phyloP scores from a whole-genome alignment of 2,797 vertebrate genomes.

The Siniperca obscura region DNA sequence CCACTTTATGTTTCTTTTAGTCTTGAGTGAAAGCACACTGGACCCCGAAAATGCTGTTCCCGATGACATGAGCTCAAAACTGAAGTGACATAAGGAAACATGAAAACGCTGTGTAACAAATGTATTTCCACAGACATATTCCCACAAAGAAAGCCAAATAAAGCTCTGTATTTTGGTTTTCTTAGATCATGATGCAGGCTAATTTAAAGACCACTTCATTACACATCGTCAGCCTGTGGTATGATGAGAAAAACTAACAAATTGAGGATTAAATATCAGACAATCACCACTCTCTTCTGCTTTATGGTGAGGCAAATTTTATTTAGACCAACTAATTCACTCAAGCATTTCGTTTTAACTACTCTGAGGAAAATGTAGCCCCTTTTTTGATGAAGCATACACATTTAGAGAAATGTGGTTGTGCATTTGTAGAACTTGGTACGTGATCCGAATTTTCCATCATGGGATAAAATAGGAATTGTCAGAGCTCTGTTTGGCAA shows the following conservation, averaged over 20 bases:
- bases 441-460: conserved; percentile 79
- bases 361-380: conserved; percentile 64
- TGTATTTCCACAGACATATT: conserved; percentile 37
- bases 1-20: conserved; percentile 44
- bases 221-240: conserved; percentile 41
- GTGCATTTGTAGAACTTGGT: conserved; percentile 70
- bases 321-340: conserved; percentile 61
- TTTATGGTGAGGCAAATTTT: conserved; percentile 56
- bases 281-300: conserved; percentile 56
- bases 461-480: conserved; percentile 76
- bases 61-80: conserved; percentile 27
- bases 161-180: conserved; percentile 34
- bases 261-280: conserved; percentile 66
- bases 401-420: conserved; percentile 68
- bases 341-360: conserved; percentile 67
- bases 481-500: conserved; percentile 73
- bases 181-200: conserved; percentile 14
- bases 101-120: conserved; percentile 14
- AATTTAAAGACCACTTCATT: conserved; percentile 50
- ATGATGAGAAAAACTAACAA: conserved; percentile 64
- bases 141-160: conserved; percentile 37
- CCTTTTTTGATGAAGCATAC: conserved; percentile 69
- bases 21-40: conserved; percentile 35
- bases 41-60: conserved; percentile 8
- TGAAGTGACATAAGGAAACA: conserved; percentile 28